These are phyloP conservation scores for Tenthredo notha DNA, from an alignment of 2,888 invertebrate genomes.

Conservation along the genomic window DNA sequence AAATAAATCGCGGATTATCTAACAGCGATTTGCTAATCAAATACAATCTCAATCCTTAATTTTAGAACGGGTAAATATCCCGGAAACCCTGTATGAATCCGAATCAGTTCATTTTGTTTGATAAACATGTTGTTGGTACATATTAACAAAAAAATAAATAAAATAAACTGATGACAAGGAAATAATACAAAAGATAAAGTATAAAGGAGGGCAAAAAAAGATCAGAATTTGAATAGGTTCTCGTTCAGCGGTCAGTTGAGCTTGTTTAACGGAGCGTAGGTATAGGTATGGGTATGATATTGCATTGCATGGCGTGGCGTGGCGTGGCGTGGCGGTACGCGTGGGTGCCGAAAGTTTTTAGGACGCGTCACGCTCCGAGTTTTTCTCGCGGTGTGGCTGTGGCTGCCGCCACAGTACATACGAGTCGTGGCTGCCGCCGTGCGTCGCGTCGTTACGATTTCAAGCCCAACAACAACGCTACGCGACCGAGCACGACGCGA, in stretches of 20 bases:
- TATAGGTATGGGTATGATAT: not conserved
- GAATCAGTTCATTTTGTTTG: not conserved
- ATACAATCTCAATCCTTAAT: not conserved
- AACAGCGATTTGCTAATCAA: not conserved
- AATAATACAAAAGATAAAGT: not conserved
- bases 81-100: not conserved
- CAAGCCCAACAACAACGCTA: conserved; percentile 4
- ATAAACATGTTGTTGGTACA: not conserved
- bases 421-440: not conserved
- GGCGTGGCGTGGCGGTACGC: conserved; percentile 2
- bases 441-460: conserved; percentile 1
- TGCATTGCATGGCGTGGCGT: not conserved
- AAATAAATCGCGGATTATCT: not conserved
- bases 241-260: conserved; percentile 11
- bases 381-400: not conserved
- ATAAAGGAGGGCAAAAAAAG: not conserved
- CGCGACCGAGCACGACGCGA: not conserved
- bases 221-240: not conserved
- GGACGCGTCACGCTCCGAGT: conserved; percentile 12
- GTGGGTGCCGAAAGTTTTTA: conserved; percentile 43
- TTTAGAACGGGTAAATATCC: not conserved
- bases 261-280: conserved; percentile 19
- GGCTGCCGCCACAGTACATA: conserved; percentile 4
- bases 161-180: not conserved
- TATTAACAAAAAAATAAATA: not conserved